These are phyloP conservation scores for Drosophila paranaensis DNA, from an alignment of 2,888 invertebrate species.

Conservation along the genomic window DNA sequence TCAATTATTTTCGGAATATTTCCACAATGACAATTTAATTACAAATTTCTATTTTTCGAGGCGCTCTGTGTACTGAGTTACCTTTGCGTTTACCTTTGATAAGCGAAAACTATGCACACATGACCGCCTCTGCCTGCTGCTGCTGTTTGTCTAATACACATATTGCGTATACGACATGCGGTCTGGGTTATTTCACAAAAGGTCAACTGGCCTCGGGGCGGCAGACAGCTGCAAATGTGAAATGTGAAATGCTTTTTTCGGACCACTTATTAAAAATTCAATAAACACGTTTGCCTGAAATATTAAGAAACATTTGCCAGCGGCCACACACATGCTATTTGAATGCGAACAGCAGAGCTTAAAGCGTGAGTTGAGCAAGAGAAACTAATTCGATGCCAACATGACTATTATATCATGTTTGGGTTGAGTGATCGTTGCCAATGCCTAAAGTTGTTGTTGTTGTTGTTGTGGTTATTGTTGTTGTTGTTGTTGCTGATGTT, in stretches of 20 bases:
- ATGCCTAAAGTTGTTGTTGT: conserved; percentile 5
- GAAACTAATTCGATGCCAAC: background rate
- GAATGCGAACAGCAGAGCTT: conserved; percentile 1
- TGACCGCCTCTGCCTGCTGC: background rate
- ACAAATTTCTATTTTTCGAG: no score
- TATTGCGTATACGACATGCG: conserved; percentile 6
- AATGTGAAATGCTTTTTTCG: background rate
- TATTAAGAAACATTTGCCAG: conserved; percentile 13
- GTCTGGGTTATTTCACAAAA: background rate
- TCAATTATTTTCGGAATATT: background rate
- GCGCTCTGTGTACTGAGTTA: background rate
- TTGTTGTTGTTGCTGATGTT: conserved; percentile 43
- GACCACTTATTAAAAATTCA: conserved; percentile 21
- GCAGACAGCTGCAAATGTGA: background rate
- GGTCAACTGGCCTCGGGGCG: conserved; percentile 5
- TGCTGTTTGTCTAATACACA: background rate
- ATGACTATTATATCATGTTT: conserved; percentile 23
- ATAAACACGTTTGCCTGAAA: conserved; percentile 24
- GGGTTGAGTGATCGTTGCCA: conserved; percentile 9
- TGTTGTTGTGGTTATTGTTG: conserved; percentile 15
- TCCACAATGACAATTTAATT: background rate
- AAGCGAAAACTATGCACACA: background rate
- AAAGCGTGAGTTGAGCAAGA: background rate
- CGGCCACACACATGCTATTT: conserved; percentile 4
- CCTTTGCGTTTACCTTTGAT: background rate